Conservation (phyloP, 1,140 invertebrate species). For the Manduca sexta region DNA sequence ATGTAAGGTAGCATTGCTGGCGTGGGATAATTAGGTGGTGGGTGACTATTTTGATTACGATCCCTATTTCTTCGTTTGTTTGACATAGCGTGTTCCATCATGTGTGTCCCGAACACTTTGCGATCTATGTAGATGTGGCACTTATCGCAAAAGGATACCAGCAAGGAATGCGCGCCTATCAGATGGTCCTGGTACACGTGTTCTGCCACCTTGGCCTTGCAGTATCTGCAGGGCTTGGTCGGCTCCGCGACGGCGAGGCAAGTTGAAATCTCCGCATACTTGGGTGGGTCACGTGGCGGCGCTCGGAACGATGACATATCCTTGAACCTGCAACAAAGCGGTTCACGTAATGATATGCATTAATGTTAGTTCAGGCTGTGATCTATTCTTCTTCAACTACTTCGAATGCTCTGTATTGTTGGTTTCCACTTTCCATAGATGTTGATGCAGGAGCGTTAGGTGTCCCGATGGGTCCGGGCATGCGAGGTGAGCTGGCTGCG, state of each 20-base stretch:
- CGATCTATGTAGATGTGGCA: too few species aligned
- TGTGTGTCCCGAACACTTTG: neutral
- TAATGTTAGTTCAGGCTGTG: neutral
- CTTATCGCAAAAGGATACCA: too few species aligned
- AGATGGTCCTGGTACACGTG: too few species aligned
- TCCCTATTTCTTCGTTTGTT: neutral
- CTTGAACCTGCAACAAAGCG: constrained; percentile 35
- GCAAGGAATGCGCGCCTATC: too few species aligned
- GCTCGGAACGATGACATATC: neutral
- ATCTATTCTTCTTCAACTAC: neutral
- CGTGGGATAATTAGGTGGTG: constrained; percentile 39
- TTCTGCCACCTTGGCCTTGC: too few species aligned
- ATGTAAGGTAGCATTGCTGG: constrained; percentile 38
- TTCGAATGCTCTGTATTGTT: neutral
- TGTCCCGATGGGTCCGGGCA: constrained; percentile 18
- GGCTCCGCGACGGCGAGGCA: too few species aligned
- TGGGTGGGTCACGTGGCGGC: neutral
- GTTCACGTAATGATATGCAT: neutral
- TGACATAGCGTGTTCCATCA: neutral
- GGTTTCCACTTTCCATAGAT: neutral
- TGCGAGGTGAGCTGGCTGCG: constrained; percentile 40
- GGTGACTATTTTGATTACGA: neutral
- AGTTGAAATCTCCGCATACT: too few species aligned
- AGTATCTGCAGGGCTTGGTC: too few species aligned
- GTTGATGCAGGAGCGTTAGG: neutral